These are phyloP conservation scores for Tyrophagus putrescentiae DNA, from an alignment of 1,140 invertebrate genomes.

Conservation along the genomic window DNA sequence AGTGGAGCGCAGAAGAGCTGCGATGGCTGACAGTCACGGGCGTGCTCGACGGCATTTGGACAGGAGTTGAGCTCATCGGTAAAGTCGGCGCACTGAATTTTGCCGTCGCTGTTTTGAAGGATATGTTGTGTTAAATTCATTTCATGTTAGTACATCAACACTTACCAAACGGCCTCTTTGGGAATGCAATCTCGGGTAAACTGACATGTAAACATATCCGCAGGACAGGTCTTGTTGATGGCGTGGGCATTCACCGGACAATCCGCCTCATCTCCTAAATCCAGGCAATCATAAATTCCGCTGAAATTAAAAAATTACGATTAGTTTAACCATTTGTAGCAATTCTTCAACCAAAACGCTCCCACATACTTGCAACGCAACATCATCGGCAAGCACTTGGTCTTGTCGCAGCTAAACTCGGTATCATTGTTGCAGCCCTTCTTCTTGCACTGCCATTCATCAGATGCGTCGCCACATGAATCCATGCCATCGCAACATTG, in stretches of 20 bases:
- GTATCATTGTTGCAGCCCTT: conserved; percentile 44
- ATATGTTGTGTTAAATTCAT: too few species aligned
- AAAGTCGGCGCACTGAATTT: conserved; percentile 75
- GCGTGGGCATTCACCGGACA: neutral
- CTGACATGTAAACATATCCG: conserved; percentile 54
- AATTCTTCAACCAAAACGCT: conserved; percentile 42
- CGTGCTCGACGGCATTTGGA: conserved; percentile 65
- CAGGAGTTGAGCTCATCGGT: conserved; percentile 61
- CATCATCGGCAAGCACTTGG: conserved; percentile 58
- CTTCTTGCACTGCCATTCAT: conserved; percentile 39
- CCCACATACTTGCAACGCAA: conserved; percentile 52
- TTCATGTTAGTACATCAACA: too few species aligned
- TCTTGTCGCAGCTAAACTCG: conserved; percentile 48
- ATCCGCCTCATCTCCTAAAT: conserved; percentile 32
- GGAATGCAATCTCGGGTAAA: conserved; percentile 71
- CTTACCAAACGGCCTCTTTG: too few species aligned
- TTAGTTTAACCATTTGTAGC: neutral
- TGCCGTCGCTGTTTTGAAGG: conserved; percentile 92
- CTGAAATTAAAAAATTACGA: conserved; percentile 44
- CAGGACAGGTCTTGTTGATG: conserved; percentile 33
- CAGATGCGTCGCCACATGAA: conserved; percentile 64
- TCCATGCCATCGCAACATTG: conserved; percentile 69
- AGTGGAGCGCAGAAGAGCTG: conserved; percentile 49
- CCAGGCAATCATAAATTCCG: conserved; percentile 59
- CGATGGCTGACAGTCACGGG: conserved; percentile 70